Evolutionary conservation across 2,113 vertebrate genomes (phyloP).

Genomic region (Hyaena hyaena): DNA sequence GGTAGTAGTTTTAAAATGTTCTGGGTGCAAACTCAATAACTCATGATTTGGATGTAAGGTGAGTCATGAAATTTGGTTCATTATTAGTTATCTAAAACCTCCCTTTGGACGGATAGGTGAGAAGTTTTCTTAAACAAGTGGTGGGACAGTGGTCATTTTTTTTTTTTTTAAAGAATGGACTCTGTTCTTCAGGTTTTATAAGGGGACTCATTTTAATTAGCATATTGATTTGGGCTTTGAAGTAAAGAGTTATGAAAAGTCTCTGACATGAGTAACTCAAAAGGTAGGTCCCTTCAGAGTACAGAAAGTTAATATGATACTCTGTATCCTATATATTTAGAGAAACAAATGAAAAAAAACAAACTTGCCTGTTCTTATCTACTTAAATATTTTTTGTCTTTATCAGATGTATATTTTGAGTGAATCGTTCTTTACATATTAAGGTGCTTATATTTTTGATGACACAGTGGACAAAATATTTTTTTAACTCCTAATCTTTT

Average conservation of each 20-base stretch:
- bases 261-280: neutral
- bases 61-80: constrained; percentile 8
- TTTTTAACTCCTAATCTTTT: constrained; percentile 37
- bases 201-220: constrained; percentile 31
- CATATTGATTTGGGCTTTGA: neutral
- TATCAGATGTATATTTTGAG: constrained; percentile 28
- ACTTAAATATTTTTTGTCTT: constrained; percentile 47
- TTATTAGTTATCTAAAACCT: constrained; percentile 22
- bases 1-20: constrained; percentile 5
- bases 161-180: neutral
- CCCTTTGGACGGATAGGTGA: neutral
- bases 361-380: neutral
- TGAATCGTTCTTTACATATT: neutral
- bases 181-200: constrained; percentile 10
- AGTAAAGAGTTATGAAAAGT: constrained; percentile 32
- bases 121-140: neutral
- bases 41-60: neutral
- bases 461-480: neutral
- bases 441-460: constrained; percentile 49
- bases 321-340: neutral
- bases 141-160: neutral
- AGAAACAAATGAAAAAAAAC: neutral
- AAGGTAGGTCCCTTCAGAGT: neutral
- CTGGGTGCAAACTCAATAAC: neutral
- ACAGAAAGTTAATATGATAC: neutral